phyloP scores from a whole-genome alignment of 2,113 vertebrate genomes.

The Papio anubis region DNA sequence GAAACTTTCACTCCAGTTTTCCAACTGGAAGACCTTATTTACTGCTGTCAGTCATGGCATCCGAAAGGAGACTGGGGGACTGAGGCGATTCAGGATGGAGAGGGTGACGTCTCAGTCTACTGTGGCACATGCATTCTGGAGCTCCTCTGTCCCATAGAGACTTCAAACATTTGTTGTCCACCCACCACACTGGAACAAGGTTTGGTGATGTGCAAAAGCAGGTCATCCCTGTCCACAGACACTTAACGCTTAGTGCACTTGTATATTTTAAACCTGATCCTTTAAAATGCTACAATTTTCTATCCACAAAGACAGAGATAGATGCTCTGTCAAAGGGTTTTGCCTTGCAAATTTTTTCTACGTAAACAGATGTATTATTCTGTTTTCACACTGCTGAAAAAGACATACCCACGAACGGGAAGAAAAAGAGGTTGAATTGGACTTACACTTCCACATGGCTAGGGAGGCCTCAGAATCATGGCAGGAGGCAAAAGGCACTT shows the following conservation, averaged over 20 bases:
- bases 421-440: no score
- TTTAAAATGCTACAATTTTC: background rate
- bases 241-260: background rate
- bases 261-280: background rate
- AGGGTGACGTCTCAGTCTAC: background rate
- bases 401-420: no score
- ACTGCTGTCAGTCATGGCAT: fast-evolving
- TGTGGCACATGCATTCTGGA: background rate
- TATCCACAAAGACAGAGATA: background rate
- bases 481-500: no score
- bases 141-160: background rate
- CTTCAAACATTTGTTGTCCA: background rate
- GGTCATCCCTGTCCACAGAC: no score
- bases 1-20: background rate
- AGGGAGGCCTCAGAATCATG: no score
- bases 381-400: no score
- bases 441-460: no score
- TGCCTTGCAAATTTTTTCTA: background rate
- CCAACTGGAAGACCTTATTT: background rate
- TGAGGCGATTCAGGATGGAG: background rate
- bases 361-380: background rate
- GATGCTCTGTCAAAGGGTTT: background rate
- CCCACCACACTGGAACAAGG: background rate
- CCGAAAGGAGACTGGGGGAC: background rate
- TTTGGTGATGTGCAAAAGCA: background rate